Evolutionary conservation across 2,797 vertebrate genomes (phyloP).

Genomic region (Chloroceryle amazona): DNA sequence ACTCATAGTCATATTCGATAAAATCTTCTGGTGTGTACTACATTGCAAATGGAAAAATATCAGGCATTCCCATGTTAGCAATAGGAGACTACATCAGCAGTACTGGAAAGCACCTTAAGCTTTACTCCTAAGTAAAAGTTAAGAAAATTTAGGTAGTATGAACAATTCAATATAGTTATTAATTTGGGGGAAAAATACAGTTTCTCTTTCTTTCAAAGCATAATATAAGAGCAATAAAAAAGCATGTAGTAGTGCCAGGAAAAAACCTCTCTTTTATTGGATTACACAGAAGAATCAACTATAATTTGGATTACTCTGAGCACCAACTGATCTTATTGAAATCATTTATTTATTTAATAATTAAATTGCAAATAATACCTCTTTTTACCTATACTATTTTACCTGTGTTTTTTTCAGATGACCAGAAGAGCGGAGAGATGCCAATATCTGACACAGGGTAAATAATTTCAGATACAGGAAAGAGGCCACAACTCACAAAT

Average conservation of each 20-base stretch:
- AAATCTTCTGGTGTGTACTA: constrained; percentile 93
- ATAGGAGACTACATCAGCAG: constrained; percentile 49
- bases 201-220: constrained; percentile 14
- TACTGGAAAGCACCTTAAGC: constrained; percentile 64
- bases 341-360: background rate
- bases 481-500: background rate
- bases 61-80: constrained; percentile 81
- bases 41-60: constrained; percentile 83
- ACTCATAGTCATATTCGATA: constrained; percentile 95
- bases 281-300: background rate
- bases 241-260: background rate
- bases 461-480: background rate
- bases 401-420: background rate
- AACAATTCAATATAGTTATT: background rate
- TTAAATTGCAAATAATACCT: background rate
- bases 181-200: background rate
- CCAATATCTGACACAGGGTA: background rate
- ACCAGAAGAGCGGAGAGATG: background rate
- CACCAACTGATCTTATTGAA: background rate
- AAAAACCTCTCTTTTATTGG: background rate
- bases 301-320: background rate
- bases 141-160: constrained; percentile 20
- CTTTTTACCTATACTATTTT: background rate
- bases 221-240: constrained; percentile 26
- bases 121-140: constrained; percentile 65